Percentiles rank a stretch among this genome's conserved stretches.
These are phyloP conservation scores for Phania funesta DNA, from an alignment of 2,888 invertebrate species.

Conservation along the genomic window DNA sequence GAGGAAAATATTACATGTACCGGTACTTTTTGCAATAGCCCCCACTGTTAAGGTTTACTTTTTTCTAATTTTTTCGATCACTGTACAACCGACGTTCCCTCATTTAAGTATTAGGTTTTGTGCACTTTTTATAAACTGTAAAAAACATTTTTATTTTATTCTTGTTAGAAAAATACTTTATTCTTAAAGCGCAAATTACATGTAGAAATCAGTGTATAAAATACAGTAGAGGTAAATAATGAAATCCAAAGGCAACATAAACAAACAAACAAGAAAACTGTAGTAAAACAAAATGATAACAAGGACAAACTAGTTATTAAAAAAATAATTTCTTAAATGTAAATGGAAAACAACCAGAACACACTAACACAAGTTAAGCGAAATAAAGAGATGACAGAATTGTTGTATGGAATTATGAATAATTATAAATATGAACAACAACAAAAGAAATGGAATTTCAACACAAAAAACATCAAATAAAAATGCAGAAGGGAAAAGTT, in stretches of 20 bases:
- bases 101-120: background rate
- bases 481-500: background rate
- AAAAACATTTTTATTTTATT: background rate
- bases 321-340: constrained; percentile 22
- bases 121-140: background rate
- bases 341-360: background rate
- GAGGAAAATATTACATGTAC: too few species aligned
- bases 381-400: background rate
- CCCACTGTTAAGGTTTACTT: background rate
- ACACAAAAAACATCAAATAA: background rate
- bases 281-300: constrained; percentile 33
- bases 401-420: background rate
- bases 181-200: constrained; percentile 1
- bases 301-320: constrained; percentile 37
- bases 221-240: background rate
- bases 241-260: background rate
- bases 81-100: background rate
- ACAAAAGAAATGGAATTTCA: background rate
- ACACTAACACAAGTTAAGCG: background rate
- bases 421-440: constrained; percentile 4
- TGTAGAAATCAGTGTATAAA: constrained; percentile 9
- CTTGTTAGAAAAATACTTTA: background rate
- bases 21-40: too few species aligned
- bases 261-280: background rate
- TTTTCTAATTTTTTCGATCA: background rate